Percentiles rank a stretch among this genome's conserved stretches.
These are phyloP conservation scores for Phalacrocorax pelagicus DNA, from an alignment of 2,113 vertebrate genomes.

Conservation along the genomic window DNA sequence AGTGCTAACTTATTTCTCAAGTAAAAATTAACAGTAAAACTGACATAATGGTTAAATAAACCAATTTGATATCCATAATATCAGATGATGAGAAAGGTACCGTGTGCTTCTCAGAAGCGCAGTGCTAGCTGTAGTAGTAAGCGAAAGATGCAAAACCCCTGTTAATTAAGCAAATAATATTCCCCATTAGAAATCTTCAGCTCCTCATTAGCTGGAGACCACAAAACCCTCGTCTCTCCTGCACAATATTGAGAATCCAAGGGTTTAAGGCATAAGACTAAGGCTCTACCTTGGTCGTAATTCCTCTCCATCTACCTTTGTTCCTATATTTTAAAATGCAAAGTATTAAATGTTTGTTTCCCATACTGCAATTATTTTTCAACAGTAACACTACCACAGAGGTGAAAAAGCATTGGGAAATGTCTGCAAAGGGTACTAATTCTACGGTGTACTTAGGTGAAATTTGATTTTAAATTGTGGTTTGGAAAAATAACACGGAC, in stretches of 20 bases:
- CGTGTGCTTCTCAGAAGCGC: background rate
- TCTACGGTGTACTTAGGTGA: background rate
- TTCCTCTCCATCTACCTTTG: background rate
- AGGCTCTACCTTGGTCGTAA: background rate
- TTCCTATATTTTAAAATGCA: background rate
- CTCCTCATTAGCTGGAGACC: background rate
- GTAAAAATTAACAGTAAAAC: constrained; percentile 10
- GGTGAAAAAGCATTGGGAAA: background rate
- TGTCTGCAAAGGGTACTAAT: accelerated
- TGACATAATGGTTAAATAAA: background rate
- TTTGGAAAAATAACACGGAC: background rate
- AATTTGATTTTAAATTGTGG: background rate
- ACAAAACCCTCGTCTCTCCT: background rate
- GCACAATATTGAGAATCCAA: background rate
- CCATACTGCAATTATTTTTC: background rate
- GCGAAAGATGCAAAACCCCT: background rate
- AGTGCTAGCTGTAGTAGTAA: background rate
- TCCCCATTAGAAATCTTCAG: background rate
- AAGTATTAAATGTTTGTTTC: background rate
- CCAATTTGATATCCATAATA: background rate
- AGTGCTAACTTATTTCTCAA: background rate
- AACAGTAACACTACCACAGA: background rate
- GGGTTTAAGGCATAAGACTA: background rate
- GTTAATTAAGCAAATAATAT: background rate
- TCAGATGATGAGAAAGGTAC: background rate